A percentile compares a stretch with the other conserved stretches of the same genome.
phyloP scores from a whole-genome alignment of 1,140 invertebrate genomes.

The Melitaea cinxia region DNA sequence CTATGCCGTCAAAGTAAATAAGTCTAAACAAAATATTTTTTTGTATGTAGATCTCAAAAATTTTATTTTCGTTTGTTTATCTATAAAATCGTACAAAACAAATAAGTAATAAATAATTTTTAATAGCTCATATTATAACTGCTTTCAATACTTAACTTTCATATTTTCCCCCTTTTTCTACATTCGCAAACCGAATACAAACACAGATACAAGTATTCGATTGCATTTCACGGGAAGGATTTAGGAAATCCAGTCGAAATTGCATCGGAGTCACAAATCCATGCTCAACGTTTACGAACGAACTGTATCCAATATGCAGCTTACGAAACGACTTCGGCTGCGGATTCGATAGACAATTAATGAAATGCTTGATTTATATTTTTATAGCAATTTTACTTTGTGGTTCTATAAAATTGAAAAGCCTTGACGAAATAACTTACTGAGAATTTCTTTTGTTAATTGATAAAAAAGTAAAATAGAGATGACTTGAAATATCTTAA shows the following conservation, averaged over 20 bases:
- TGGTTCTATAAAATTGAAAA: too few species aligned
- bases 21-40: too few species aligned
- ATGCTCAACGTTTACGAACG: conserved; percentile 18
- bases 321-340: background rate
- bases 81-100: too few species aligned
- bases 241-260: conserved; percentile 36
- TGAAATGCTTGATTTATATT: background rate
- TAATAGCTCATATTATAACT: too few species aligned
- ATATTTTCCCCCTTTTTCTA: background rate
- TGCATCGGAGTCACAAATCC: conserved; percentile 35
- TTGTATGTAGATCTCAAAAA: too few species aligned
- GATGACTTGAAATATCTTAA: too few species aligned
- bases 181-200: background rate
- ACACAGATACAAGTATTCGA: conserved; percentile 14
- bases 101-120: too few species aligned
- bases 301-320: conserved; percentile 8
- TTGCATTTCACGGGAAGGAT: conserved; percentile 25
- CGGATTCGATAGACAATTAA: background rate
- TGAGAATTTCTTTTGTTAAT: too few species aligned
- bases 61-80: too few species aligned
- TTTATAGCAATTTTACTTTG: background rate
- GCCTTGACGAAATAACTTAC: too few species aligned
- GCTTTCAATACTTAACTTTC: background rate
- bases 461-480: too few species aligned
- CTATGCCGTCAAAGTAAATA: too few species aligned